phyloP scores from a whole-genome alignment of 2,888 invertebrate genomes.

The Epirrhoe tristata region DNA sequence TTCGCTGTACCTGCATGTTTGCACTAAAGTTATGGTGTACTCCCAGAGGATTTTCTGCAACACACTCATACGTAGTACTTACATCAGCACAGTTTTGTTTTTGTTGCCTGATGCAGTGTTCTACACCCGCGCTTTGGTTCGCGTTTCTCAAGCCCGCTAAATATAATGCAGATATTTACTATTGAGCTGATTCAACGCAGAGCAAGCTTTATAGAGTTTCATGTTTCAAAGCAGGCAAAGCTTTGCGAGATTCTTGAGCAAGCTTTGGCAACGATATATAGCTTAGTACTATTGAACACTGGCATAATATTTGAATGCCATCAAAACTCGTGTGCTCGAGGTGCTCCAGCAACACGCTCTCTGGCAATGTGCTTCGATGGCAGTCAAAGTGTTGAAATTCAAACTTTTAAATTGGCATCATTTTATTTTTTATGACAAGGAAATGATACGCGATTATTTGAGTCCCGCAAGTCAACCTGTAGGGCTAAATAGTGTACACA shows the following conservation, averaged over 20 bases:
- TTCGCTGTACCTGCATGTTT: not conserved
- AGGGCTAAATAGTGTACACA: too few relatives aligned
- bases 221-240: not conserved
- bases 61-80: not conserved
- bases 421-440: too few relatives aligned
- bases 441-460: too few relatives aligned
- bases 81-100: slow-evolving; percentile 5
- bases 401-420: too few relatives aligned
- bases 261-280: not conserved
- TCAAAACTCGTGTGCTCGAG: too few relatives aligned
- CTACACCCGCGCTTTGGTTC: not conserved
- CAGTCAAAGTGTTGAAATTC: too few relatives aligned
- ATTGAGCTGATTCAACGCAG: slow-evolving; percentile 3
- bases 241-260: not conserved
- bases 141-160: not conserved
- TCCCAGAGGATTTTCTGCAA: not conserved
- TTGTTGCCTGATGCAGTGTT: slow-evolving; percentile 3
- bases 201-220: not conserved
- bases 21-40: not conserved
- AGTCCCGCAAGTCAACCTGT: too few relatives aligned
- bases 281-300: not conserved
- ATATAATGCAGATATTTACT: slow-evolving; percentile 3
- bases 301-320: too few relatives aligned
- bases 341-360: too few relatives aligned
- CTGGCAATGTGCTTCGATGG: too few relatives aligned